Conservation (phyloP, 2,113 vertebrate species). For the Hyaena hyaena region DNA sequence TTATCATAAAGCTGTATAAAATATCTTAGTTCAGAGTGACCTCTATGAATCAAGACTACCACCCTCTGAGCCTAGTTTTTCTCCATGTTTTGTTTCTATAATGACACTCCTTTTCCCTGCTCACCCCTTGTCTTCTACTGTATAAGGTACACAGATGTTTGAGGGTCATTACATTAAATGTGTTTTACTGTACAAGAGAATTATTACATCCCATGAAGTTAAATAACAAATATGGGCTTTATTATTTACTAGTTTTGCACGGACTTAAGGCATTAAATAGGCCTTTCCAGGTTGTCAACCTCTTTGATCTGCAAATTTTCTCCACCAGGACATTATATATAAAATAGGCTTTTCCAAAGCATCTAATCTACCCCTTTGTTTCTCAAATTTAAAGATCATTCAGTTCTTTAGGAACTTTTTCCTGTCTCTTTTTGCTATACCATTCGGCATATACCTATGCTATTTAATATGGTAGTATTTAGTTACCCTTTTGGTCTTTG, state of each 20-base stretch:
- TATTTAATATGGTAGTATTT: neutral
- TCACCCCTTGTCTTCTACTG: neutral
- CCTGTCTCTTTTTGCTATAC: neutral
- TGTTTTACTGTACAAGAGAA: neutral
- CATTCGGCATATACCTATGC: neutral
- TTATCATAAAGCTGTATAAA: neutral
- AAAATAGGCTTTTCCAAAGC: neutral
- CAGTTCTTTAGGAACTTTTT: neutral
- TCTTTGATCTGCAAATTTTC: neutral
- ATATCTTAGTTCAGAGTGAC: neutral
- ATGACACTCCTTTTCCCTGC: neutral
- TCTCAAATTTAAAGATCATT: constrained; percentile 16
- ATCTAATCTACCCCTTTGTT: neutral
- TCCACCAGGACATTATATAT: neutral
- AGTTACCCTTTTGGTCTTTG: neutral
- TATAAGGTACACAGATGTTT: neutral
- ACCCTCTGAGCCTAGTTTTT: neutral
- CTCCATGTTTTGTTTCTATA: neutral
- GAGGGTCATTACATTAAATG: neutral
- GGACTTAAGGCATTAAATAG: neutral
- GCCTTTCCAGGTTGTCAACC: neutral
- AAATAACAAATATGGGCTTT: neutral
- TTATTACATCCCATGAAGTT: neutral
- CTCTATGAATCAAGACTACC: neutral
- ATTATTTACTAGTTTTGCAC: neutral